phyloP scores from a whole-genome alignment of 2,888 invertebrate species.

The Phymatocera aterrima region DNA sequence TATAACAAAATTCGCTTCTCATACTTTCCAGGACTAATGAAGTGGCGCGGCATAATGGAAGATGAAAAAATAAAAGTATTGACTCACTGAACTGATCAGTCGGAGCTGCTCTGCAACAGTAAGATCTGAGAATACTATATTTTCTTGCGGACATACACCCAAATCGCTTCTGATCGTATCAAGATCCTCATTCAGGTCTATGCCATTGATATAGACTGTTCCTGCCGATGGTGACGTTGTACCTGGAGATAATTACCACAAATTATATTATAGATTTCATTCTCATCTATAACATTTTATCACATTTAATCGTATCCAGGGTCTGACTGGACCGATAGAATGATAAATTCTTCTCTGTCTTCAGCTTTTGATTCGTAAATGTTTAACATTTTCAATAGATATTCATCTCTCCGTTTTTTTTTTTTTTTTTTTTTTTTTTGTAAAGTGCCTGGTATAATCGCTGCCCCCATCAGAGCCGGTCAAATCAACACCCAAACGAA shows the following conservation, averaged over 20 bases:
- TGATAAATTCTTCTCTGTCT: not conserved
- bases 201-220: slow-evolving; percentile 82
- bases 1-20: not conserved
- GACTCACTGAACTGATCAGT: slow-evolving; percentile 87
- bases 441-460: too few species aligned
- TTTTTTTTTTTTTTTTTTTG: too few species aligned
- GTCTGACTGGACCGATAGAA: not conserved
- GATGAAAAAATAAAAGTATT: not conserved
- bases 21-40: not conserved
- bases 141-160: slow-evolving; percentile 95
- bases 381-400: too few species aligned
- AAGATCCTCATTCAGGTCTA: slow-evolving; percentile 82
- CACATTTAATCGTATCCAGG: too few species aligned
- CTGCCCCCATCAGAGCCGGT: too few species aligned
- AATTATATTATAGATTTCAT: not conserved
- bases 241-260: slow-evolving; percentile 74
- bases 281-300: not conserved
- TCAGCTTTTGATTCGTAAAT: not conserved
- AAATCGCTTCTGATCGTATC: slow-evolving; percentile 83
- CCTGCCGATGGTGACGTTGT: slow-evolving; percentile 85
- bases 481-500: too few species aligned
- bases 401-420: too few species aligned
- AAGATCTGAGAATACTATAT: slow-evolving; percentile 88
- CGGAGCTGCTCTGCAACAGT: slow-evolving; percentile 89
- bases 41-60: not conserved